Conservation (phyloP, 2,797 vertebrate species). For the Hydrolagus colliei region DNA sequence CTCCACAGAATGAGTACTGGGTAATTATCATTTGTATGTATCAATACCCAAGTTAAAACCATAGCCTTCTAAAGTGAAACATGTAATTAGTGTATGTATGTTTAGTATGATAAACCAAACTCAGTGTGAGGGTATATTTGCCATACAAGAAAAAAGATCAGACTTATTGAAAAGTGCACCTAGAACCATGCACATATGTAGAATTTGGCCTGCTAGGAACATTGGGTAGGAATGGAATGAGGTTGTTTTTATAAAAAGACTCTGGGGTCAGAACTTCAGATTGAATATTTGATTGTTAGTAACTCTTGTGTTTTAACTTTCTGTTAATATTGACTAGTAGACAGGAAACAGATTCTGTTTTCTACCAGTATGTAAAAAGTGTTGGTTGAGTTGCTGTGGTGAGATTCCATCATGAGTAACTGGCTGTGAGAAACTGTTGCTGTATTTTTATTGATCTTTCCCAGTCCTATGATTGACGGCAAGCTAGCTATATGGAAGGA, state of each 20-base stretch:
- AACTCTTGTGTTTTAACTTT: background rate
- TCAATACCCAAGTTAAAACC: background rate
- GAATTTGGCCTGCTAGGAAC: background rate
- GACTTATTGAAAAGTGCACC: background rate
- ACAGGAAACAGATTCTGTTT: background rate
- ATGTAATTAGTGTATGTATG: background rate
- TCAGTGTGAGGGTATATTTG: background rate
- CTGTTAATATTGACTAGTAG: background rate
- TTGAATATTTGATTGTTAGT: no score
- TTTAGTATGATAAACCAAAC: background rate
- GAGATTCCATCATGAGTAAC: background rate
- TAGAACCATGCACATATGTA: background rate
- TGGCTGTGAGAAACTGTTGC: background rate
- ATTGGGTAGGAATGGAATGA: no score
- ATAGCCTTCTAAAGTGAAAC: background rate
- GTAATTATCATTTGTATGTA: background rate
- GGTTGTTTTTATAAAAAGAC: no score
- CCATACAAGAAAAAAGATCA: background rate
- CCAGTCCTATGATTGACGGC: background rate
- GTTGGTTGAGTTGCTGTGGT: no score
- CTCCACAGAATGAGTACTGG: no score
- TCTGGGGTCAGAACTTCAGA: no score
- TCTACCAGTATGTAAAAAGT: background rate
- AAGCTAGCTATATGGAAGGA: background rate
- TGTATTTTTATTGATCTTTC: background rate